Evolutionary conservation across 2,888 invertebrate genomes (phyloP), one percentile per base, ranked within the genome.

Genomic region (Trisateles emortualis): DNA sequence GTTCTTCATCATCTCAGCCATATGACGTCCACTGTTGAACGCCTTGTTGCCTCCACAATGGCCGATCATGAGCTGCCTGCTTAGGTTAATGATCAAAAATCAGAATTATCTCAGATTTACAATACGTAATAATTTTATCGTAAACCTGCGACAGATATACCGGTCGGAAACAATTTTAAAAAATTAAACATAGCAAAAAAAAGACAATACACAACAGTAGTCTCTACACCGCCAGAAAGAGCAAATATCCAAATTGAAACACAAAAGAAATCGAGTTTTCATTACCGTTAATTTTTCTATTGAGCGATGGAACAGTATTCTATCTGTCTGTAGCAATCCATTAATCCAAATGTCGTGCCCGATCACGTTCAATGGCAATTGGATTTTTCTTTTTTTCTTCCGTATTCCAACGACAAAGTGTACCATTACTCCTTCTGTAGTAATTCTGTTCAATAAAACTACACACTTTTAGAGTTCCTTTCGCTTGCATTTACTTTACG

Each of bases 301-400:
- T 38, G 64, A 68, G 45, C 71, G 68, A 76, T 77, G 51, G 73
- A 66, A 71, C 65, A 64, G 55, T 60, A 56, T 71, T 76, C 72
- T 75, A 71, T 76, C 75, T 65, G 57, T 45, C 48, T 46, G 14
- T 48, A 61, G 47, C 53, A 64, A 72, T 66, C 78, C 77, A 81
- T 80, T 81, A 81, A 79, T 78, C 72, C 68, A 63, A 74, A 76
- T 68, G 75, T 74, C 51, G 60, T 45, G 62, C 61, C 65, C 69
- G 72, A 77, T 78, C 79, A 74, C 73, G 72, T 74, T 62, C 64
- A 64, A 69, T 65, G 64, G 64, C 63, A 61, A 72, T 69, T 69
- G 70, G 67, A 60, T 52, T 67, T 67, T 47, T 46, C 40, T 52
- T 47, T 16, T 47, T 74, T 75, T 76, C 70, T 71, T 64, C 64